Evolutionary conservation across 2,797 vertebrate species (phyloP).

Genomic region (Megaceryle alcyon): DNA sequence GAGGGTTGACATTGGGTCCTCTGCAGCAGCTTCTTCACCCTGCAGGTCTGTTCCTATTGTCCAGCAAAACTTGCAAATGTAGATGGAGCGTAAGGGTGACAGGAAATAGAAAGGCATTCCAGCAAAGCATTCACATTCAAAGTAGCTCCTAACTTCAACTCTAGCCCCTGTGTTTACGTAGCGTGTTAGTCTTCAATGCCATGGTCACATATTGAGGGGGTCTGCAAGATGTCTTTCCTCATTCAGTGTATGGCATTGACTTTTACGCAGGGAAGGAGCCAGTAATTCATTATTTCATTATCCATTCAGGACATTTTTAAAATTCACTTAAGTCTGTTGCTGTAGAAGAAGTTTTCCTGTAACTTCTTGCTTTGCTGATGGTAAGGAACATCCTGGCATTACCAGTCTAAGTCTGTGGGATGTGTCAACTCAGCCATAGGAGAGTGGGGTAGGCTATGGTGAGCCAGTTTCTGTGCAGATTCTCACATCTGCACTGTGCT

Average conservation of each 20-base stretch:
- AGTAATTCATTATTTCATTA: background rate
- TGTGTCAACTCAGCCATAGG: background rate
- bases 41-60: background rate
- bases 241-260: background rate
- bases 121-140: background rate
- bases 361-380: background rate
- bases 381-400: background rate
- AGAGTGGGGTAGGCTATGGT: background rate
- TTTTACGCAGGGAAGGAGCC: background rate
- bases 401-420: background rate
- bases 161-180: background rate
- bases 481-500: background rate
- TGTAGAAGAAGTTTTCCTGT: background rate
- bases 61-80: background rate
- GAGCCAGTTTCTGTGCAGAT: background rate
- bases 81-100: background rate
- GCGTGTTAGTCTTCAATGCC: background rate
- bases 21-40: background rate
- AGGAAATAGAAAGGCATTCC: background rate
- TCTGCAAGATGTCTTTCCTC: background rate
- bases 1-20: background rate
- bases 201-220: fast-evolving
- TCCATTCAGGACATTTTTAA: background rate
- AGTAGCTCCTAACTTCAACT: background rate
- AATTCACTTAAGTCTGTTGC: background rate